These are phyloP conservation scores for Netelia fuscicornis DNA, from an alignment of 2,888 invertebrate species.

Conservation along the genomic window DNA sequence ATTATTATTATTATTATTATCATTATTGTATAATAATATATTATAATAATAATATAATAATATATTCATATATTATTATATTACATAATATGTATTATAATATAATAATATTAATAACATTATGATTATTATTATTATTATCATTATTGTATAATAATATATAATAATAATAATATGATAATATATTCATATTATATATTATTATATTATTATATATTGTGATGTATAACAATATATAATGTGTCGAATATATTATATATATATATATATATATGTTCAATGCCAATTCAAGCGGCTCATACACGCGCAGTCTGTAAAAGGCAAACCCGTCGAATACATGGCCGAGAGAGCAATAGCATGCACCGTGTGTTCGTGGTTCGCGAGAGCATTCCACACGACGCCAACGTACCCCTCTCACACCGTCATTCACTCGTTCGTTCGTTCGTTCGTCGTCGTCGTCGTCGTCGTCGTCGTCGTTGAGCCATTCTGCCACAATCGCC, in stretches of 20 bases:
- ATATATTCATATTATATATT: too few species aligned
- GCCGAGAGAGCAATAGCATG: conserved; percentile 68
- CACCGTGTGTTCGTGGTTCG: conserved; percentile 66
- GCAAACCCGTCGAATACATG: conserved; percentile 71
- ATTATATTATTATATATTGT: too few species aligned
- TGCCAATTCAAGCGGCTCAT: conserved; percentile 79
- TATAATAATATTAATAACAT: too few species aligned
- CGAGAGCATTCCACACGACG: conserved; percentile 76
- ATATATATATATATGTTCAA: conserved; percentile 12
- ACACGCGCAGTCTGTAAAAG: conserved; percentile 76
- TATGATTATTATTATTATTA: too few species aligned
- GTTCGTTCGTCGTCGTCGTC: conserved; percentile 47
- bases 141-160: too few species aligned
- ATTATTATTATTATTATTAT: too few species aligned
- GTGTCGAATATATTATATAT: not conserved
- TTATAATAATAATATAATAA: too few species aligned
- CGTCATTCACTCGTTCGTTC: conserved; percentile 28
- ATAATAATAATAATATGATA: too few species aligned
- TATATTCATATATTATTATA: not conserved
- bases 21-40: not conserved
- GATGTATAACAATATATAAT: too few species aligned
- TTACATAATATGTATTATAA: too few species aligned
- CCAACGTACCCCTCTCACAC: conserved; percentile 73
- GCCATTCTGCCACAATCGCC: conserved; percentile 53
- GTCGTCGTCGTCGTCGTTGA: conserved; percentile 48